Conservation (phyloP, 2,113 vertebrate genomes). For the Myxocyprinus asiaticus region DNA sequence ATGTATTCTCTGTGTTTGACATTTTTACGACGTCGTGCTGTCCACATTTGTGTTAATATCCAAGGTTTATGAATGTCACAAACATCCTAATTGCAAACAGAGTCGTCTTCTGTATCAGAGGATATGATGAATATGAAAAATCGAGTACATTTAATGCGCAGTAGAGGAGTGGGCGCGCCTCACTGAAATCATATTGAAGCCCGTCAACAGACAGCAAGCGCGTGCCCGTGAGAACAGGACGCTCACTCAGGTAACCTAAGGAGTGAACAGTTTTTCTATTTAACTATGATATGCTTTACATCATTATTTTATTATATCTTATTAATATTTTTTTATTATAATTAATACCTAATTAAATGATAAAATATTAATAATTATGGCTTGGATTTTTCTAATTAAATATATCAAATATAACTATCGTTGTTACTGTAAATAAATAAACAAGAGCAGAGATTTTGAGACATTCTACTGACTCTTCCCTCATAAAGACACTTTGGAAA, state of each 20-base stretch:
- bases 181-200: slow-evolving; percentile 23
- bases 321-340: too few relatives aligned
- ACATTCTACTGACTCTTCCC: too few relatives aligned
- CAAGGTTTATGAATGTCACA: not conserved
- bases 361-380: too few relatives aligned
- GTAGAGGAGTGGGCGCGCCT: slow-evolving; percentile 30
- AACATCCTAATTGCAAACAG: not conserved
- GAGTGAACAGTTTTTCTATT: not conserved
- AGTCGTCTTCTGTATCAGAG: not conserved
- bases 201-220: slow-evolving; percentile 27
- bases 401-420: too few relatives aligned
- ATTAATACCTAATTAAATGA: too few relatives aligned
- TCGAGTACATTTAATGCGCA: slow-evolving; percentile 30
- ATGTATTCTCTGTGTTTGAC: not conserved
- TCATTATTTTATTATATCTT: too few relatives aligned
- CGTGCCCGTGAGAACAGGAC: slow-evolving; percentile 28
- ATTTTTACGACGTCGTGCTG: slow-evolving; percentile 5
- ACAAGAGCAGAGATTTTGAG: too few relatives aligned
- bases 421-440: too few relatives aligned
- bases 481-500: too few relatives aligned
- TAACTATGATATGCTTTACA: too few relatives aligned
- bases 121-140: slow-evolving; percentile 2
- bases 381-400: too few relatives aligned
- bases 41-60: not conserved
- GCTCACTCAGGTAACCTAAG: slow-evolving; percentile 2